phyloP scores from a whole-genome alignment of 2,888 invertebrate genomes.

The Sipha maydis region DNA sequence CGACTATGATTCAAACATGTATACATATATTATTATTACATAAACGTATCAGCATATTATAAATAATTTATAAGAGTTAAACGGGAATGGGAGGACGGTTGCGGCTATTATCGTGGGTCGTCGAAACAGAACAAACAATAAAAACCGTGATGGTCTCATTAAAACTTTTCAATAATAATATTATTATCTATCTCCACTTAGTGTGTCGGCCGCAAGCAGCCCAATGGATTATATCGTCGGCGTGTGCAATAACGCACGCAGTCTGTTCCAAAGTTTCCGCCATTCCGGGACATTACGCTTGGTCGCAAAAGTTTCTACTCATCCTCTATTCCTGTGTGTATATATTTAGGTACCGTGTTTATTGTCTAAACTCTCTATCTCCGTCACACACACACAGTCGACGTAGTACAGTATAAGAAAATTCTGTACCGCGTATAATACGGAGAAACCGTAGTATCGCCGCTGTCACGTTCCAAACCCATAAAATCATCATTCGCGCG shows the following conservation, averaged over 20 bases:
- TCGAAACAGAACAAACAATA: slow-evolving; percentile 44
- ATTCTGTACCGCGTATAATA: neutral
- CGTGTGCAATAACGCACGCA: slow-evolving; percentile 58
- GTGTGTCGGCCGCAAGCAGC: slow-evolving; percentile 55
- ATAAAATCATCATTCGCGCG: slow-evolving; percentile 22
- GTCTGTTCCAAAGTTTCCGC: slow-evolving; percentile 61
- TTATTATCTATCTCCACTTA: slow-evolving; percentile 55
- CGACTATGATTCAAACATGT: slow-evolving; percentile 19
- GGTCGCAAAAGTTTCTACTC: slow-evolving; percentile 54
- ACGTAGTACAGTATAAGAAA: neutral
- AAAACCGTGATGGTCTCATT: slow-evolving; percentile 47
- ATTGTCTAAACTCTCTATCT: neutral
- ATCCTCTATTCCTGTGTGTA: neutral
- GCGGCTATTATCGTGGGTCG: neutral
- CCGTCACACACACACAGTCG: neutral
- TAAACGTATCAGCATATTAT: slow-evolving; percentile 23
- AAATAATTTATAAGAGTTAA: slow-evolving; percentile 57
- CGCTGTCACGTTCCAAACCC: slow-evolving; percentile 3
- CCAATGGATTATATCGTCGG: slow-evolving; percentile 55
- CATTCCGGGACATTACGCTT: slow-evolving; percentile 59
- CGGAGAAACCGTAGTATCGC: neutral
- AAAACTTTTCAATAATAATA: slow-evolving; percentile 61
- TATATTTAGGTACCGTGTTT: slow-evolving; percentile 24
- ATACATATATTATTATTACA: neutral
- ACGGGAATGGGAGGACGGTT: neutral